These are phyloP conservation scores for Danio aesculapii DNA, from an alignment of 2,797 vertebrate genomes.

Conservation along the genomic window DNA sequence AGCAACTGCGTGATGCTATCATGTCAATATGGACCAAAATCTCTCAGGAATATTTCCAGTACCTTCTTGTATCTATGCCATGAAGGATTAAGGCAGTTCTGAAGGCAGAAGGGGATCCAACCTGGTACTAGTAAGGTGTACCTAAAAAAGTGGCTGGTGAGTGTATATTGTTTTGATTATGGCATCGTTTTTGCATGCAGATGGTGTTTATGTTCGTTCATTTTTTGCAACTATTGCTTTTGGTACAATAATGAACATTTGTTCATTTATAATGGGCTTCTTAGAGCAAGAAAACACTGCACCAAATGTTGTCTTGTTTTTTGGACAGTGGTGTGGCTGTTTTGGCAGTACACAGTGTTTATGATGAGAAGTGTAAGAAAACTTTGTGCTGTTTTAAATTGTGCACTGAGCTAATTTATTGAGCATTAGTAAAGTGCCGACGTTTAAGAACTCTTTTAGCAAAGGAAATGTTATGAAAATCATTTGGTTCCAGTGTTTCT, in stretches of 20 bases:
- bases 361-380: not conserved
- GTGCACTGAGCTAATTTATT: not conserved
- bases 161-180: slow-evolving; percentile 2
- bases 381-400: not conserved
- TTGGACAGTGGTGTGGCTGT: not conserved
- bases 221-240: not conserved
- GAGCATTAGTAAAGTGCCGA: not conserved
- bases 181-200: not conserved
- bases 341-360: slow-evolving; percentile 9
- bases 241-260: slow-evolving; percentile 10
- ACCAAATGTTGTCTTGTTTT: not conserved
- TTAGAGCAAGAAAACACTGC: not conserved
- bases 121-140: no score
- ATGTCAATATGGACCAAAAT: no score
- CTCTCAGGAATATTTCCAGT: no score
- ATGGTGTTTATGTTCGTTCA: slow-evolving; percentile 19
- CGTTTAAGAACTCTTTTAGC: not conserved
- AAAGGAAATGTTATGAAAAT: not conserved
- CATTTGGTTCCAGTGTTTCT: not conserved
- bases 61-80: no score
- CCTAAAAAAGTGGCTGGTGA: no score
- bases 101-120: no score
- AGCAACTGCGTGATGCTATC: no score
- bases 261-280: not conserved
- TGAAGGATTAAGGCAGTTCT: no score